phyloP scores from a whole-genome alignment of 2,888 invertebrate species.

The Myopa tessellatipennis region DNA sequence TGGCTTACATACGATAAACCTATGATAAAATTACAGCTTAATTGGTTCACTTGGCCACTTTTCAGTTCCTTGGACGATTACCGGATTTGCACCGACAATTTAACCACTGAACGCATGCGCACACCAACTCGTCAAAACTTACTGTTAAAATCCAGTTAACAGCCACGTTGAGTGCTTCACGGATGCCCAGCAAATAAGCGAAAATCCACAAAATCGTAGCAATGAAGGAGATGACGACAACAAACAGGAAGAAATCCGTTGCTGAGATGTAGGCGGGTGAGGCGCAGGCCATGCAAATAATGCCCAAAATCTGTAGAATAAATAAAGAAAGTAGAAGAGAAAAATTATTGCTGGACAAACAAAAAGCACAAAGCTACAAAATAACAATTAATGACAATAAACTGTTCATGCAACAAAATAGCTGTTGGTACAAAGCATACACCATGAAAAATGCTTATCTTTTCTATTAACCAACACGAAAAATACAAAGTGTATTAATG shows the following conservation, averaged over 20 bases:
- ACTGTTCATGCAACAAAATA: too few species aligned
- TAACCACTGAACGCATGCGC: too few species aligned
- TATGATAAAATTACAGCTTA: too few species aligned
- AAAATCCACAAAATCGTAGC: conserved; percentile 84
- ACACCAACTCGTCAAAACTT: conserved; percentile 63
- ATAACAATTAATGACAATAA: too few species aligned
- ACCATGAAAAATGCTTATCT: too few species aligned
- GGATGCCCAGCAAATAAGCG: conserved; percentile 82
- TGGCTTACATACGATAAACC: too few species aligned
- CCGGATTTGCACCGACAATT: too few species aligned
- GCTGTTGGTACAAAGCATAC: too few species aligned
- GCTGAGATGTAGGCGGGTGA: conserved; percentile 75
- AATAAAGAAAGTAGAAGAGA: conserved; percentile 47
- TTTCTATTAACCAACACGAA: too few species aligned
- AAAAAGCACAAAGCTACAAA: not conserved
- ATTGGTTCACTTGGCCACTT: too few species aligned
- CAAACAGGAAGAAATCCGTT: conserved; percentile 87
- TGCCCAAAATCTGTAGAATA: conserved; percentile 79
- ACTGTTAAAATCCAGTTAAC: conserved; percentile 88
- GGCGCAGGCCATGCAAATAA: conserved; percentile 85
- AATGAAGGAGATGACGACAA: conserved; percentile 85
- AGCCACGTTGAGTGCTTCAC: conserved; percentile 81
- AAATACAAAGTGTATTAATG: too few species aligned
- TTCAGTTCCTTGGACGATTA: too few species aligned
- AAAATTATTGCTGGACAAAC: not conserved